Evolutionary conservation across 2,888 invertebrate genomes (phyloP).

Genomic region (Gonocerus acuteangulatus): DNA sequence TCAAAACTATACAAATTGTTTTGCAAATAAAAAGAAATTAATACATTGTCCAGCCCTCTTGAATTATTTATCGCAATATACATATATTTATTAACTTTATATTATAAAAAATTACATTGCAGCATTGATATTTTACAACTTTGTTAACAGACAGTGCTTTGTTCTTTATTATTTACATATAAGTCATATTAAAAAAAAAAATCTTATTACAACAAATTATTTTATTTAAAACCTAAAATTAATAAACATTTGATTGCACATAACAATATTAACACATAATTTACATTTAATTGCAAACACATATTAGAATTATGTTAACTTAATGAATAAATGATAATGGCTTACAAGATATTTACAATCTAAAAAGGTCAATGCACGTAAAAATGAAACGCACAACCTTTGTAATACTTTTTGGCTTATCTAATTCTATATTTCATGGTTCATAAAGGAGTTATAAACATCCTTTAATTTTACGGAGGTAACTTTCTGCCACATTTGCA

Average conservation of each 20-base stretch:
- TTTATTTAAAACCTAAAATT: too few species aligned
- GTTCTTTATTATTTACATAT: neutral
- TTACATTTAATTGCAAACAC: too few species aligned
- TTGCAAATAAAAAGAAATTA: neutral
- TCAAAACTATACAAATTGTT: neutral
- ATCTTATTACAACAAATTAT: too few species aligned
- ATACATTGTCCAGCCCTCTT: neutral
- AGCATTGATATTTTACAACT: neutral
- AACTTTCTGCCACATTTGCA: conserved; percentile 10
- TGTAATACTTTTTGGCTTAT: conserved; percentile 16
- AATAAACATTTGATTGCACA: too few species aligned
- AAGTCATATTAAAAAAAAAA: too few species aligned
- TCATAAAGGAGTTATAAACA: neutral
- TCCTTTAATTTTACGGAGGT: neutral
- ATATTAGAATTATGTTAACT: too few species aligned
- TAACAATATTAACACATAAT: too few species aligned
- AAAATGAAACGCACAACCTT: conserved; percentile 11
- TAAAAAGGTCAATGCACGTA: neutral
- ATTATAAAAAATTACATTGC: neutral
- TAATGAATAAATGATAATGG: too few species aligned
- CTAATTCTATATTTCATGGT: neutral
- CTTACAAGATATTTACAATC: conserved; percentile 8
- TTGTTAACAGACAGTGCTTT: neutral
- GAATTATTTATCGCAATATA: neutral
- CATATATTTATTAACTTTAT: neutral